Percentiles rank a stretch among this genome's conserved stretches.
These are phyloP conservation scores for Denticeps clupeoides DNA, from an alignment of 2,797 vertebrate species.

Conservation along the genomic window DNA sequence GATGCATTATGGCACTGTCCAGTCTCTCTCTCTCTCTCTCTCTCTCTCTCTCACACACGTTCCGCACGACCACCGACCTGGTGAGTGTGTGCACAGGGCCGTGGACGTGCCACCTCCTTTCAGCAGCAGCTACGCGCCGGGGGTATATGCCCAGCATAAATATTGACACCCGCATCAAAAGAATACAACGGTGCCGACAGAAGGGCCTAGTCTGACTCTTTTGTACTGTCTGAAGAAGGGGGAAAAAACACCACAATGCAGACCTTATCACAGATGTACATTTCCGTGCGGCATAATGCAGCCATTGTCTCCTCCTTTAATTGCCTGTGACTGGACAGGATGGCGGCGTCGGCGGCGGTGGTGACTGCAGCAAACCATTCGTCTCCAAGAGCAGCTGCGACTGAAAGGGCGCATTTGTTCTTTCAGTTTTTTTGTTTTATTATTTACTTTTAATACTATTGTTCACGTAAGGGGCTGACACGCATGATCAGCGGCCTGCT, in stretches of 20 bases:
- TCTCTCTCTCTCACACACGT: too few relatives aligned
- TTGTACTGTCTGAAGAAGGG: neutral
- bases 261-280: neutral
- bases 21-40: too few relatives aligned
- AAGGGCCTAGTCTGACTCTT: slow-evolving; percentile 1
- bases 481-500: too few relatives aligned
- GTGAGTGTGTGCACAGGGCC: slow-evolving; percentile 1
- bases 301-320: neutral
- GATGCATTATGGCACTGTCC: neutral
- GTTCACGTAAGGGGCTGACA: too few relatives aligned
- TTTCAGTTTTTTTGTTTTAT: neutral
- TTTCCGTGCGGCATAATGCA: neutral
- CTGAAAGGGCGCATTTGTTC: neutral
- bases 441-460: too few relatives aligned
- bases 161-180: slow-evolving; percentile 47
- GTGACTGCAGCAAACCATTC: too few relatives aligned
- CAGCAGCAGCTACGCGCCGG: slow-evolving; percentile 34
- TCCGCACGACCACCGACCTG: slow-evolving; percentile 15
- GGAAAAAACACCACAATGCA: neutral
- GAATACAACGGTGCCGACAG: slow-evolving; percentile 32
- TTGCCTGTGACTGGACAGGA: neutral
- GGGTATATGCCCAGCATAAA: slow-evolving; percentile 29
- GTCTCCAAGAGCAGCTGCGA: neutral
- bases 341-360: too few relatives aligned
- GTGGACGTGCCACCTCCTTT: slow-evolving; percentile 36